A percentile compares a stretch with the other conserved stretches of the same genome.
Evolutionary conservation across 2,888 invertebrate species (phyloP).

Genomic region (Agonopterix arenella): DNA sequence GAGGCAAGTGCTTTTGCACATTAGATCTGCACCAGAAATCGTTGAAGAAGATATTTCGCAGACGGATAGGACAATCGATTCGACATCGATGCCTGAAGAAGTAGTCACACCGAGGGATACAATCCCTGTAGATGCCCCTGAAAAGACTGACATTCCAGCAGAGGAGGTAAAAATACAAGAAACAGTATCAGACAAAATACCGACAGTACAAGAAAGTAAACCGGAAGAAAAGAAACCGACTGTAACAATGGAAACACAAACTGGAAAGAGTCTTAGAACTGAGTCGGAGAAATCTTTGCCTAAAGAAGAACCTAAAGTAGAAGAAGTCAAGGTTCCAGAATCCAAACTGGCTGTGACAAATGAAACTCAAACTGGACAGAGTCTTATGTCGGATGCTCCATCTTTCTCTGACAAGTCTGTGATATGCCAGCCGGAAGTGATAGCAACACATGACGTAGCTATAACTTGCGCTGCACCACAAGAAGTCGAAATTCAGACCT

Average conservation of each 20-base stretch:
- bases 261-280: constrained; percentile 14
- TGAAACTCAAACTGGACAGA: constrained; percentile 83
- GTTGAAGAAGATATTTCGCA: constrained; percentile 69
- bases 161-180: constrained; percentile 13
- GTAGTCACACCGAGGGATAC: constrained; percentile 62
- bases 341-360: constrained; percentile 45
- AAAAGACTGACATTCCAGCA: constrained; percentile 17
- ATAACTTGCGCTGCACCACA: constrained; percentile 71
- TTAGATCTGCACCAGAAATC: constrained; percentile 48
- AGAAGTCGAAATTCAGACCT: constrained; percentile 80
- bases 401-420: constrained; percentile 60
- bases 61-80: constrained; percentile 81
- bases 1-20: constrained; percentile 60
- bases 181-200: constrained; percentile 10
- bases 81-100: constrained; percentile 84
- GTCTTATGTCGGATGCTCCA: constrained; percentile 66
- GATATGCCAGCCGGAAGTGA: constrained; percentile 50
- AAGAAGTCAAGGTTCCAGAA: constrained; percentile 21
- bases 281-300: constrained; percentile 6
- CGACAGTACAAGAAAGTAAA: constrained; percentile 33
- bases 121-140: constrained; percentile 21
- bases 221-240: constrained; percentile 15
- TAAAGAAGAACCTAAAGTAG: constrained; percentile 3
- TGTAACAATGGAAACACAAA: constrained; percentile 12
- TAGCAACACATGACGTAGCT: constrained; percentile 65